These are phyloP conservation scores for Ctenicera cuprea DNA, from an alignment of 2,888 invertebrate species.

Conservation along the genomic window DNA sequence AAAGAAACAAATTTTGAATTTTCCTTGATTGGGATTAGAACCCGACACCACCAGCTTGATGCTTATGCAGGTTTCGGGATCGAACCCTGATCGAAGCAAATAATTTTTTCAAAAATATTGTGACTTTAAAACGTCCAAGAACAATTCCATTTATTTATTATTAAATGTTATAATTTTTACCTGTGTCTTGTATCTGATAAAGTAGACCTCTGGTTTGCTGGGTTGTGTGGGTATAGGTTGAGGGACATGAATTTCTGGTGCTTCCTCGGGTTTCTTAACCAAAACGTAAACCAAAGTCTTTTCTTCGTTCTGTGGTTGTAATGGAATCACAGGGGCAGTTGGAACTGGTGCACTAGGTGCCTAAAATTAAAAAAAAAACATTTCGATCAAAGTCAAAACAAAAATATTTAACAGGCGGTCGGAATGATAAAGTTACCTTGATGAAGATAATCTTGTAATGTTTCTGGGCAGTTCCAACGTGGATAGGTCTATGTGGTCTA, in stretches of 20 bases:
- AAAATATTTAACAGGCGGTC: neutral
- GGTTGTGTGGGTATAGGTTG: slow-evolving; percentile 88
- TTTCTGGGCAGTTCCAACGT: slow-evolving; percentile 85
- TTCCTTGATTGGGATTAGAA: too few species aligned
- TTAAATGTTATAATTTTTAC: slow-evolving; percentile 62
- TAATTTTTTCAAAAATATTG: too few species aligned
- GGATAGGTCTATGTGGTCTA: slow-evolving; percentile 80
- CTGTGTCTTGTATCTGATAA: slow-evolving; percentile 91
- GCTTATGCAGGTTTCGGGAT: too few species aligned
- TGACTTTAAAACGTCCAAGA: too few species aligned
- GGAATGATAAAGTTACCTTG: slow-evolving; percentile 77
- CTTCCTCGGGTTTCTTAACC: slow-evolving; percentile 93
- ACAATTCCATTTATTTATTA: too few species aligned
- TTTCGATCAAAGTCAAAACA: neutral
- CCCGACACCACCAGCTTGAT: too few species aligned
- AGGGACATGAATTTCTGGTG: slow-evolving; percentile 88
- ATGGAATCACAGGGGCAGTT: slow-evolving; percentile 86
- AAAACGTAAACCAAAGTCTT: slow-evolving; percentile 93
- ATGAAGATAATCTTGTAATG: slow-evolving; percentile 96
- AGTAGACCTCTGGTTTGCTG: slow-evolving; percentile 94
- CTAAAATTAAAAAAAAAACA: slow-evolving; percentile 46
- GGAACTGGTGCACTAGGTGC: slow-evolving; percentile 89
- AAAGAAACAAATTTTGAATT: neutral
- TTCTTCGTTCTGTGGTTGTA: slow-evolving; percentile 90
- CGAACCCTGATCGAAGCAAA: too few species aligned